These are phyloP conservation scores for Tachysurus vachellii DNA, from an alignment of 2,113 vertebrate species.

Conservation along the genomic window DNA sequence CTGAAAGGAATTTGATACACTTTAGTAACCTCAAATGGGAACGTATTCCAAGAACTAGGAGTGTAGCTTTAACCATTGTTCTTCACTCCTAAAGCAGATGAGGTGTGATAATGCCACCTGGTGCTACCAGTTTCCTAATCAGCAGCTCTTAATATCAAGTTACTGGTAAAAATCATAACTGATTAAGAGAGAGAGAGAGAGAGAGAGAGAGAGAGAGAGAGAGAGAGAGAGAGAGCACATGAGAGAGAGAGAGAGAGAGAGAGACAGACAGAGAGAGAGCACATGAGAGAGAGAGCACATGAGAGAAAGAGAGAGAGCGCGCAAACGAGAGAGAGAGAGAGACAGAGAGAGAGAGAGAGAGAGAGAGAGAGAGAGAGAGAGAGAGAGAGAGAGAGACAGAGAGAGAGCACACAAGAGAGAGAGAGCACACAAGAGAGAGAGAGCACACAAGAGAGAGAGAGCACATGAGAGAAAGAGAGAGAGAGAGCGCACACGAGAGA, in stretches of 20 bases:
- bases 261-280: too few species aligned
- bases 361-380: neutral
- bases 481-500: too few species aligned
- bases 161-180: neutral
- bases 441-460: too few species aligned
- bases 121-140: neutral
- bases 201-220: neutral
- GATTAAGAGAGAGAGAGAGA: neutral
- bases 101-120: neutral
- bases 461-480: too few species aligned
- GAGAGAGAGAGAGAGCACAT: too few species aligned
- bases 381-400: neutral
- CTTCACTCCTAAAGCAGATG: neutral
- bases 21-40: constrained; percentile 18
- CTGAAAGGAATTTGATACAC: constrained; percentile 7
- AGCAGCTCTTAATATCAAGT: neutral
- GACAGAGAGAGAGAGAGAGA: too few species aligned
- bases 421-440: too few species aligned
- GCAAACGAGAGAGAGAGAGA: too few species aligned
- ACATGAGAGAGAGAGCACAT: too few species aligned
- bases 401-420: too few species aligned
- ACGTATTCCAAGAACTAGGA: constrained; percentile 21
- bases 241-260: too few species aligned
- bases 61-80: neutral
- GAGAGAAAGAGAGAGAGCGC: too few species aligned